phyloP scores from a whole-genome alignment of 23 tunicate genomes.

The Trididemnum clinides region DNA sequence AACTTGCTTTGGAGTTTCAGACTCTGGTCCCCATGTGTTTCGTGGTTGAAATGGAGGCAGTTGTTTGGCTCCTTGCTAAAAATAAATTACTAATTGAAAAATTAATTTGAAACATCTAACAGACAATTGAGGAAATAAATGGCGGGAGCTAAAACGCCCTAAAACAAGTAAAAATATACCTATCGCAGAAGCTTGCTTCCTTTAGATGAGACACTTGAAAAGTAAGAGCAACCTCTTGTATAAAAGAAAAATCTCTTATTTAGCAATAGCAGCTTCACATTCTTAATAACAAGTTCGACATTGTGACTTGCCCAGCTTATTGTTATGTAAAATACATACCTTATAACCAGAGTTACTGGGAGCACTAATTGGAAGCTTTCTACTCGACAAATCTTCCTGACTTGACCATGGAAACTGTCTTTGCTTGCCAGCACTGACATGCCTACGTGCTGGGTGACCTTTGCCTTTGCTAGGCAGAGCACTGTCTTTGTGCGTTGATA shows the following conservation, averaged over 20 bases:
- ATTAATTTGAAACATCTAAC: too few species aligned
- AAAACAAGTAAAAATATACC: too few species aligned
- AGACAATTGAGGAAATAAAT: too few species aligned
- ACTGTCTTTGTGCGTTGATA: not conserved
- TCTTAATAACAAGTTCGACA: too few species aligned
- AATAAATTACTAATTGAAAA: too few species aligned
- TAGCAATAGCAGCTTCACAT: too few species aligned
- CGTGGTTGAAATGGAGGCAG: slow-evolving; percentile 70
- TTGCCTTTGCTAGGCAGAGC: not conserved
- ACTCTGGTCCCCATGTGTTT: slow-evolving; percentile 68
- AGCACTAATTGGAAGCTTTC: slow-evolving; percentile 77
- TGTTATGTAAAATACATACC: not conserved
- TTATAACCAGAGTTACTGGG: slow-evolving; percentile 21
- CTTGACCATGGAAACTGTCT: slow-evolving; percentile 80
- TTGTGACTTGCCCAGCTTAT: too few species aligned
- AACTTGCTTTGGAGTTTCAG: slow-evolving; percentile 13
- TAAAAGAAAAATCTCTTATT: too few species aligned
- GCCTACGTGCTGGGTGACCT: slow-evolving; percentile 20
- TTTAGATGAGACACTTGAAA: too few species aligned
- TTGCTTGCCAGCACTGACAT: slow-evolving; percentile 84
- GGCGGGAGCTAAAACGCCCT: too few species aligned
- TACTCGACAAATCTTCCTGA: not conserved
- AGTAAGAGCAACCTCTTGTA: too few species aligned
- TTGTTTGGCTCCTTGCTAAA: not conserved
- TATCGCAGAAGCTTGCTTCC: too few species aligned